Evolutionary conservation across 2,797 vertebrate species (phyloP).

Genomic region (Pangasius mekongensis): DNA sequence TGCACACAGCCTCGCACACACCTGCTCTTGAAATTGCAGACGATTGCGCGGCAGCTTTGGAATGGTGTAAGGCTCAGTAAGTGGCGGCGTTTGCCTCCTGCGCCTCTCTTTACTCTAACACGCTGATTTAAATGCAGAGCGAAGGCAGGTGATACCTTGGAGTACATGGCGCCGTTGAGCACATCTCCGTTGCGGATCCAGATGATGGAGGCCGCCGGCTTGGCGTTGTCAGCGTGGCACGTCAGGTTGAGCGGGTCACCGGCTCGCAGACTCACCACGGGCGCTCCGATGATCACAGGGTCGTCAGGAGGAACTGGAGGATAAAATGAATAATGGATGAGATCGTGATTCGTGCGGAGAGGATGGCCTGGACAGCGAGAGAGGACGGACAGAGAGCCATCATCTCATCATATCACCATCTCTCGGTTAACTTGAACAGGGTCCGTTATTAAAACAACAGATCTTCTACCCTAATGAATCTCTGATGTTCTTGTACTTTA

Average conservation of each 20-base stretch:
- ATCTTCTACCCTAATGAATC: neutral
- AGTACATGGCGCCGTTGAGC: slow-evolving; percentile 93
- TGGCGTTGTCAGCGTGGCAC: slow-evolving; percentile 94
- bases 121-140: neutral
- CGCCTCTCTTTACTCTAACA: neutral
- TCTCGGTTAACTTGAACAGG: neutral
- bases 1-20: too few species aligned
- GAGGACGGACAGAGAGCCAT: neutral
- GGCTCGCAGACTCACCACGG: slow-evolving; percentile 90
- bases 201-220: slow-evolving; percentile 94
- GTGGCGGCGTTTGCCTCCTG: neutral
- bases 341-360: neutral
- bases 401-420: neutral
- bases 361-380: neutral
- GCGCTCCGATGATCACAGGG: slow-evolving; percentile 90
- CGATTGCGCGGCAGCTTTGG: neutral
- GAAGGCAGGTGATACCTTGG: slow-evolving; percentile 81
- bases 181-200: slow-evolving; percentile 94
- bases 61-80: neutral
- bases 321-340: slow-evolving; percentile 15
- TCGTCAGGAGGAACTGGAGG: slow-evolving; percentile 92
- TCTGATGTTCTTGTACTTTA: neutral
- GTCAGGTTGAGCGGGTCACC: slow-evolving; percentile 96
- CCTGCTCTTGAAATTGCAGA: neutral
- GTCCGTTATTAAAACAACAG: neutral